Evolutionary conservation across 2,888 invertebrate genomes (phyloP).

Genomic region (Melinaea marsaeus): DNA sequence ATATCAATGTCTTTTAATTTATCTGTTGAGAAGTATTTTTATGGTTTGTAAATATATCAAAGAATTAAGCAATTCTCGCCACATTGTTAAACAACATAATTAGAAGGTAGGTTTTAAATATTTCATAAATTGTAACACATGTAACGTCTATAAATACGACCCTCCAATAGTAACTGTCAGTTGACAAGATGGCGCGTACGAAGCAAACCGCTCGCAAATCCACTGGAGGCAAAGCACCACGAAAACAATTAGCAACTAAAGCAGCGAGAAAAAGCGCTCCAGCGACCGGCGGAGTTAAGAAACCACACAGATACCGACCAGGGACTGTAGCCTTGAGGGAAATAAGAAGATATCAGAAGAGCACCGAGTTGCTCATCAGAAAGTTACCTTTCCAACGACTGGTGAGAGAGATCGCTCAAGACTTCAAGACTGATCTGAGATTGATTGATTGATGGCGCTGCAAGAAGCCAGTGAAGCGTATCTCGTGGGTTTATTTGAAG

Average conservation of each 20-base stretch:
- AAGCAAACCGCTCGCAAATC: conserved; percentile 87
- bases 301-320: conserved; percentile 83
- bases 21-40: no score
- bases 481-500: conserved; percentile 84
- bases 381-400: conserved; percentile 85
- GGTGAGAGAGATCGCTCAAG: conserved; percentile 85
- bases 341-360: conserved; percentile 85
- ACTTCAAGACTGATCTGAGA: conserved; percentile 83
- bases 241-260: conserved; percentile 84
- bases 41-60: no score
- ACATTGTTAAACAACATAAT: no score
- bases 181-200: conserved; percentile 81
- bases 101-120: no score
- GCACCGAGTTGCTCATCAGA: conserved; percentile 83
- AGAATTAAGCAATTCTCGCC: no score
- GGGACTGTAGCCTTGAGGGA: conserved; percentile 84
- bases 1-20: no score
- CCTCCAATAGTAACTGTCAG: no score
- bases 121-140: no score
- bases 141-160: no score
- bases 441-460: conserved; percentile 83
- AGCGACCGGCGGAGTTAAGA: conserved; percentile 85
- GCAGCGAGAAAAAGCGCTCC: conserved; percentile 85
- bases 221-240: conserved; percentile 85
- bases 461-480: conserved; percentile 81